Base-by-base conservation (phyloP, 2,797 vertebrate genomes). In the Typhlichthys eigenmanni region DNA sequence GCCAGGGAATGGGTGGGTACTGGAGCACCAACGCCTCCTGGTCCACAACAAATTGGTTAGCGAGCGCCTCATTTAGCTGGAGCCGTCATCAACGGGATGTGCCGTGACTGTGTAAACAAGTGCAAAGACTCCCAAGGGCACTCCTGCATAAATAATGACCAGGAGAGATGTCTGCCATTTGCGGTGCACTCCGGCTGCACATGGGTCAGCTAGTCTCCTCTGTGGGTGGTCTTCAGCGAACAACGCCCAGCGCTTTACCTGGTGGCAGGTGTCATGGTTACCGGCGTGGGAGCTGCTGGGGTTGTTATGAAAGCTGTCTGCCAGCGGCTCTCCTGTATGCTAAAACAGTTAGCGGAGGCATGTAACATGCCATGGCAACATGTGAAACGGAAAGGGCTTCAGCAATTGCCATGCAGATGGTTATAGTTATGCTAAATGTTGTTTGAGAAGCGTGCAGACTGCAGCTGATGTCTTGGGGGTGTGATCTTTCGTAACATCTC, bases 1-100 rank as follows among this genome's bases (percentile, higher is more conserved):
- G 55, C 76, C 71, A 62, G 68, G 80, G 83, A 75, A 82, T 80
- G 66, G 60, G 75, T 56, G 83, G 76, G 75, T 64, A 79, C 78
- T 56, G 29, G 80, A 68, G 80, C 76, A 84, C 81, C 80, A 76
- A 75, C 79, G 85, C 84, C 76, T 80, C 75, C 69, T 74, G 62
- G 78, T 82, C 84, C 85, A 75, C 87, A 87, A 91, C 90, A 91
- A 91, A 91, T 91, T 90, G 88, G 85, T 24, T 82, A 85, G 84
- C 85, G 65, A 85, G 87, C 82, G 87, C 85, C 88, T 92, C 90
- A 92, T 92, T 92, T 91, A 88, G 85, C 80, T 78, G 64, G 61
- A 84, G 85, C 83, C 85, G 85, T 85, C 87, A 84, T 85, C 85
- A 87, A 84, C 77, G 84, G 79, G 82, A 79, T 76, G 81, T 80